phyloP scores from a whole-genome alignment of 2,797 vertebrate genomes.

The Lindbergichthys nudifrons region DNA sequence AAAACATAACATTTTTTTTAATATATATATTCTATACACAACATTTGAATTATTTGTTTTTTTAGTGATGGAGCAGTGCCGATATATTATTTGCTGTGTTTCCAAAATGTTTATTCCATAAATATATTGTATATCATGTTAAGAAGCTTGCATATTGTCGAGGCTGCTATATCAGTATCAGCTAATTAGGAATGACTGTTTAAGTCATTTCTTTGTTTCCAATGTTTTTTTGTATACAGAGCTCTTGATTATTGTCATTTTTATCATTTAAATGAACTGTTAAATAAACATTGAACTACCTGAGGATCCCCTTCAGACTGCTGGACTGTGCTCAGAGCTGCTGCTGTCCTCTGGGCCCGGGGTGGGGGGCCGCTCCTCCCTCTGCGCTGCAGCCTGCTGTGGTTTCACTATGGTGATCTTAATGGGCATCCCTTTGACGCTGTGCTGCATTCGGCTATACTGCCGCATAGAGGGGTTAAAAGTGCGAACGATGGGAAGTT shows the following conservation, averaged over 20 bases:
- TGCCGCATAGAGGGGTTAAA: conserved; percentile 87
- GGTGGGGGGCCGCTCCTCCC: conserved; percentile 79
- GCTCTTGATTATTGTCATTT: not conserved
- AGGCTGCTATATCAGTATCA: not conserved
- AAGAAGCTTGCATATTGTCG: not conserved
- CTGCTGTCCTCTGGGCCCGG: conserved; percentile 85
- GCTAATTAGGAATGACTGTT: not conserved
- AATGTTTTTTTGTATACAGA: not conserved
- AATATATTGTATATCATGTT: not conserved
- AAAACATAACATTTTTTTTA: too few species aligned
- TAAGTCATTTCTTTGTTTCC: not conserved
- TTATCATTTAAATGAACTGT: not conserved
- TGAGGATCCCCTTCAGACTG: conserved; percentile 82
- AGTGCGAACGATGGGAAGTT: conserved; percentile 77
- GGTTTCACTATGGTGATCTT: conserved; percentile 82
- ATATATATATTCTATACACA: too few species aligned
- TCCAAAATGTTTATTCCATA: not conserved
- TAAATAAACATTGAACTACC: conserved; percentile 66
- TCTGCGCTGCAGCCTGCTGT: conserved; percentile 62
- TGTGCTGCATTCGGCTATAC: conserved; percentile 86
- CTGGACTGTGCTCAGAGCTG: conserved; percentile 86
- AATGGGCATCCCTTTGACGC: conserved; percentile 75
- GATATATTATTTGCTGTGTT: not conserved
- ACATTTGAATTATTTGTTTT: too few species aligned
- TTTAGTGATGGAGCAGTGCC: not conserved